Base-by-base conservation (phyloP, 2,113 vertebrate genomes). In the Bufo gargarizans region DNA sequence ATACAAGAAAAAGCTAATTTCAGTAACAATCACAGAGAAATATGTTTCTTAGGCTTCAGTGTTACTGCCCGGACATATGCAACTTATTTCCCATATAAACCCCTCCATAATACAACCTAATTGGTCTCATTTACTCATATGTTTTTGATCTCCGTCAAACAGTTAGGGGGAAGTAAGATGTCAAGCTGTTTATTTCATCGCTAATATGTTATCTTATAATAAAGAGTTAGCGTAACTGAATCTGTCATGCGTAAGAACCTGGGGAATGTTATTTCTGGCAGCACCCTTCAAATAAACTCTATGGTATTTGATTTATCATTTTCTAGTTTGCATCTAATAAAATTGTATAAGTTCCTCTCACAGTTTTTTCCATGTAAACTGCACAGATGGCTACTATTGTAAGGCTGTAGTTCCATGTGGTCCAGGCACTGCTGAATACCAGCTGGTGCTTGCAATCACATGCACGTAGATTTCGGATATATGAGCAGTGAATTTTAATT, bases 121-220 rank as follows among this genome's bases (percentile, higher is more conserved):
- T 78, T 87, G 69, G 87, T 88, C 90, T 92, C 86, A 80, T 82
- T 86, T 91, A 55, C 20, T 90, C 92, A 91, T 91, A 92, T 91
- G 92, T 92, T 93, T 95, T 93, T 91, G n/a, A 84, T 94, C 93
- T 92, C 81, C 89, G 89, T 82, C 88, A 92, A 81, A 90, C 90
- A 91, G 91, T 90, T 90, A 90, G 93, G 90, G 91, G 91, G 93
- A 94, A 94, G 91, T 91, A 90, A 93, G 92, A 94, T 91, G 92
- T 94, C 93, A 94, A 91, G 91, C 90, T 92, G 91, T 93, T 95
- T 94, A 93, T 93, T 93, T 95, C 92, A 91, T 71, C 89, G 84
- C 87, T 91, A 91, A 92, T 93, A 93, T 93, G 92, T 95, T 94
- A 95, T 94, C 92, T 95, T 91, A 91, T 92, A 94, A 92, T 91